phyloP scores from a whole-genome alignment of 1,140 invertebrate species.

The Listronotus bonariensis region DNA sequence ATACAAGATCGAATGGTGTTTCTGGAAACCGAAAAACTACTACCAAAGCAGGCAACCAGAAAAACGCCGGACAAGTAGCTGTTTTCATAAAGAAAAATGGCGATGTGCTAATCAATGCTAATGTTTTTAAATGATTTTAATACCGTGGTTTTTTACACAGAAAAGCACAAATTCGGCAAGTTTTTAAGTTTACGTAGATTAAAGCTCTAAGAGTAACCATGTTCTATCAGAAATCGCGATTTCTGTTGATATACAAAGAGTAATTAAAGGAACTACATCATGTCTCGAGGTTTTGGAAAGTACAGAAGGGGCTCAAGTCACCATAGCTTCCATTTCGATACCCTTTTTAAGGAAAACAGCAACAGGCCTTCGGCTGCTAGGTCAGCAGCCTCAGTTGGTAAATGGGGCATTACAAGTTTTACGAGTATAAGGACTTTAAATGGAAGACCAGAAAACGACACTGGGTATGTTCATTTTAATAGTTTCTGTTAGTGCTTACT shows the following conservation, averaged over 20 bases:
- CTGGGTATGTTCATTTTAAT: slow-evolving; percentile 22
- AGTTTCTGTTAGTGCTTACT: slow-evolving; percentile 19
- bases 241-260: slow-evolving; percentile 9
- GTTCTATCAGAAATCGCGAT: neutral
- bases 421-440: slow-evolving; percentile 84
- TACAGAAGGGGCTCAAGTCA: slow-evolving; percentile 61
- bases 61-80: neutral
- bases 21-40: neutral
- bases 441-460: slow-evolving; percentile 58
- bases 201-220: slow-evolving; percentile 6
- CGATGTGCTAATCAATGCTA: slow-evolving; percentile 32
- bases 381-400: slow-evolving; percentile 86
- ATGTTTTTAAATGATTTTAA: slow-evolving; percentile 9
- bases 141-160: neutral
- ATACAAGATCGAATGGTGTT: neutral
- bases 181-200: neutral
- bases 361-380: slow-evolving; percentile 86
- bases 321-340: slow-evolving; percentile 74
- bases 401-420: slow-evolving; percentile 93
- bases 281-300: slow-evolving; percentile 64
- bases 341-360: slow-evolving; percentile 82
- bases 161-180: neutral
- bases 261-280: slow-evolving; percentile 34
- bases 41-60: neutral
- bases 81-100: slow-evolving; percentile 35